Evolutionary conservation across 2,888 invertebrate species (phyloP).

Genomic region (Morpho achilles): DNA sequence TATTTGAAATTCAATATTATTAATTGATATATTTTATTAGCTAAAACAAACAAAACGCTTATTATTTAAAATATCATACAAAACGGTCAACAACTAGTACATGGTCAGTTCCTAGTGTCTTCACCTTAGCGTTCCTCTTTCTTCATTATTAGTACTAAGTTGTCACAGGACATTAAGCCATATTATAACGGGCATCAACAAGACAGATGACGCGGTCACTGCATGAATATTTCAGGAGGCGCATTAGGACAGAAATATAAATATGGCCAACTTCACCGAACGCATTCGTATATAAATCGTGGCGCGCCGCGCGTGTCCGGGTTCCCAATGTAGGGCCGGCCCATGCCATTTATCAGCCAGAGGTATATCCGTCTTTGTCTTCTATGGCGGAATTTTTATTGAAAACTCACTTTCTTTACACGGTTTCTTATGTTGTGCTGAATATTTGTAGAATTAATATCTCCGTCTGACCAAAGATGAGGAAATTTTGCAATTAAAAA

Average conservation of each 20-base stretch:
- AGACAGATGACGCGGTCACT: slow-evolving; percentile 68
- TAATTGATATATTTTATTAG: no score
- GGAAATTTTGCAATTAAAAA: no score
- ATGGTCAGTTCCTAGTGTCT: no score
- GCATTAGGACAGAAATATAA: slow-evolving; percentile 75
- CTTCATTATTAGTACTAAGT: slow-evolving; percentile 7
- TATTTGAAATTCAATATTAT: no score
- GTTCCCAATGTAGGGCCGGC: slow-evolving; percentile 49
- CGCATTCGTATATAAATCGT: slow-evolving; percentile 74
- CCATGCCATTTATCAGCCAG: slow-evolving; percentile 61
- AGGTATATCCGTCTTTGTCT: slow-evolving; percentile 53
- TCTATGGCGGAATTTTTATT: slow-evolving; percentile 53
- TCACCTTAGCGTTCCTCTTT: no score
- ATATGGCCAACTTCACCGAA: slow-evolving; percentile 67
- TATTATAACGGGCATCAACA: slow-evolving; percentile 60
- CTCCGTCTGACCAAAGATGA: no score
- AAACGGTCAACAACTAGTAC: no score
- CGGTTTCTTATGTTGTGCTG: background rate
- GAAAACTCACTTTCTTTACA: slow-evolving; percentile 34
- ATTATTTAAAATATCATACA: no score
- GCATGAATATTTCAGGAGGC: slow-evolving; percentile 74
- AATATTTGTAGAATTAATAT: background rate
- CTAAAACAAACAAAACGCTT: no score
- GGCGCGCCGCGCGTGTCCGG: slow-evolving; percentile 59
- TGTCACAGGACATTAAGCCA: slow-evolving; percentile 43